phyloP scores from a whole-genome alignment of 1,140 invertebrate species.

The Conopomorpha cramerella region DNA sequence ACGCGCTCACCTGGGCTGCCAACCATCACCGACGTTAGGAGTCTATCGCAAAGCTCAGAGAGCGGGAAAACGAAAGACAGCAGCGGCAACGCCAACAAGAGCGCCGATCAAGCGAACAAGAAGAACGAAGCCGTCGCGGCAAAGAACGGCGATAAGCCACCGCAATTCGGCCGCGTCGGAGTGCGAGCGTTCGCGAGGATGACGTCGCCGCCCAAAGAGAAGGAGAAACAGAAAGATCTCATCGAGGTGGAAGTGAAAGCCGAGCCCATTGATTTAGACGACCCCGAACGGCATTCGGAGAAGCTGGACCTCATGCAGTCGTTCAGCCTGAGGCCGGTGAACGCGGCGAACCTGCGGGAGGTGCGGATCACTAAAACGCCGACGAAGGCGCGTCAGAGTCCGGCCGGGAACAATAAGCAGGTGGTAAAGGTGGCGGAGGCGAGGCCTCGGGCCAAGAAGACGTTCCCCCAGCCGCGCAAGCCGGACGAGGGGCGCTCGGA shows the following conservation, averaged over 20 bases:
- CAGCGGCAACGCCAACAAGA: too few relatives aligned
- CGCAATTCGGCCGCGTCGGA: constrained; percentile 29
- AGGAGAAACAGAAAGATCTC: constrained; percentile 9
- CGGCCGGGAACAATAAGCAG: constrained; percentile 6
- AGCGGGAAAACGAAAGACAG: constrained; percentile 11
- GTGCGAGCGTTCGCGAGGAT: constrained; percentile 44
- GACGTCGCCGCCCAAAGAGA: constrained; percentile 17
- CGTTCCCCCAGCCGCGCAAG: constrained; percentile 36
- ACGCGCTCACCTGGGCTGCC: constrained; percentile 25
- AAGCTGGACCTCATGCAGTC: constrained; percentile 45
- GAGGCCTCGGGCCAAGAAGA: constrained; percentile 30
- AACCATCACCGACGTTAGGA: constrained; percentile 32
- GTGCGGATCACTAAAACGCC: constrained; percentile 40
- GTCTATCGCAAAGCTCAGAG: constrained; percentile 14
- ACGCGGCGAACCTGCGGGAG: constrained; percentile 23
- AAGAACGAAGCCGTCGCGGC: constrained; percentile 32
- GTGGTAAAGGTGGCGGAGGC: constrained; percentile 16
- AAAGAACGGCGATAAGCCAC: constrained; percentile 12
- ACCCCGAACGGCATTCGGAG: constrained; percentile 26
- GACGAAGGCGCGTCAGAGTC: constrained; percentile 10
- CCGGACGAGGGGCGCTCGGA: constrained; percentile 31
- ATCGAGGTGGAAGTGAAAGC: constrained; percentile 44
- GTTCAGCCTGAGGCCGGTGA: constrained; percentile 34
- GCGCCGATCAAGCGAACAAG: constrained; percentile 24
- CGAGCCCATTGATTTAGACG: constrained; percentile 44